Evolutionary conservation across 1,140 invertebrate genomes (phyloP).

Genomic region (Cherax destructor): DNA sequence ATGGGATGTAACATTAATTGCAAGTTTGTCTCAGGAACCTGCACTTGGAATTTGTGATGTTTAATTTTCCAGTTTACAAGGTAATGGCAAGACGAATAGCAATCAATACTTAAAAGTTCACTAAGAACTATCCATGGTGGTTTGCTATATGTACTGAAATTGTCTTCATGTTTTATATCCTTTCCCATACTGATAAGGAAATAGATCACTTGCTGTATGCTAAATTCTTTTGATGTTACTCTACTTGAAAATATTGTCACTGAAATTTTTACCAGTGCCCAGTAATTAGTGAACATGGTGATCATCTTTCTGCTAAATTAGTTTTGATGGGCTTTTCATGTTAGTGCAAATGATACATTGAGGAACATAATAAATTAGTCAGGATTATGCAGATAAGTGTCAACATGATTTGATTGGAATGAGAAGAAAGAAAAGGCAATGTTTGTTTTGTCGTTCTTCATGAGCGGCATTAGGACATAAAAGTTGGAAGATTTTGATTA

Average conservation of each 20-base stretch:
- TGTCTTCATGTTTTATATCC: background rate
- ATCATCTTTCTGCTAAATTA: background rate
- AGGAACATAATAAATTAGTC: background rate
- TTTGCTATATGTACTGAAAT: background rate
- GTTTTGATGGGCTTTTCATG: background rate
- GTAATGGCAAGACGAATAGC: background rate
- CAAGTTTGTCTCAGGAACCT: background rate
- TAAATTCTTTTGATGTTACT: background rate
- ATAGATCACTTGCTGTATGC: background rate
- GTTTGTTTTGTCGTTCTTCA: background rate
- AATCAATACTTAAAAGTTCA: background rate
- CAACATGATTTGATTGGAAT: background rate
- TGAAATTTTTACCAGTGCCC: background rate
- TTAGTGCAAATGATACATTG: background rate
- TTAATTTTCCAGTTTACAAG: constrained; percentile 6
- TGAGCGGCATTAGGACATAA: constrained; percentile 12
- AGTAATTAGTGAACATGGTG: background rate
- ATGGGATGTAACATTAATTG: background rate
- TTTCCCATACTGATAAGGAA: background rate
- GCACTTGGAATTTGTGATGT: background rate
- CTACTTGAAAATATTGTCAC: too few relatives aligned
- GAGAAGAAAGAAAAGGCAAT: background rate
- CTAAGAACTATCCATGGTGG: background rate
- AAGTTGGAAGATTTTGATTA: constrained; percentile 24
- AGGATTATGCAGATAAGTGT: background rate